Conservation (phyloP, 2,888 invertebrate genomes). For the Drosophila mulleri region DNA sequence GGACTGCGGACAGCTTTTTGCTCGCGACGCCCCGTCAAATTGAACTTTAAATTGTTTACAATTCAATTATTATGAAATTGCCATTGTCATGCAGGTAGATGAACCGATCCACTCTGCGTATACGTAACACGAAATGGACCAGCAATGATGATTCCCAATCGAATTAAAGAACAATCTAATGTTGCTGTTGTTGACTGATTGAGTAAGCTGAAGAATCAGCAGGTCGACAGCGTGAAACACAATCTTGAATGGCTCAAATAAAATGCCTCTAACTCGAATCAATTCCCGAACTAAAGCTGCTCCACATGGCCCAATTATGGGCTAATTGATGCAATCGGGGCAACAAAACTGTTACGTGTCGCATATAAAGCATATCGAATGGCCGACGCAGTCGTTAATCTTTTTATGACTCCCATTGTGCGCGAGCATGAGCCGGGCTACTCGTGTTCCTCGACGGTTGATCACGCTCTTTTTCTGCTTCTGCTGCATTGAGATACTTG, state of each 20-base stretch:
- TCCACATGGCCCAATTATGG: conserved; percentile 23
- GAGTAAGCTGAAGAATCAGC: too few relatives aligned
- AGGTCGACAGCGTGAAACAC: too few relatives aligned
- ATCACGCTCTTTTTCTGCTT: conserved; percentile 24
- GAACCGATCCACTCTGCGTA: neutral
- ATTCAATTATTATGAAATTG: neutral
- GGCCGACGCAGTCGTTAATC: conserved; percentile 56
- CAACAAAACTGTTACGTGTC: conserved; percentile 59
- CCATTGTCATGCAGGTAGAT: neutral
- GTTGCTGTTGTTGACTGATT: neutral
- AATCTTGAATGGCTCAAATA: too few relatives aligned
- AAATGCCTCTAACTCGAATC: neutral
- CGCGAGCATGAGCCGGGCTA: conserved; percentile 47
- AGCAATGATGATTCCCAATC: neutral
- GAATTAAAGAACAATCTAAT: neutral
- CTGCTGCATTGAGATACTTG: conserved; percentile 28
- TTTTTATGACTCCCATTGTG: conserved; percentile 55
- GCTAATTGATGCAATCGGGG: conserved; percentile 51
- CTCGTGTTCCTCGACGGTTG: conserved; percentile 38
- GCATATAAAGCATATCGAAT: conserved; percentile 50
- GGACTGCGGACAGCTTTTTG: neutral
- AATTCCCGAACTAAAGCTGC: conserved; percentile 4
- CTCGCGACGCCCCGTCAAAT: conserved; percentile 6
- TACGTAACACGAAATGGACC: neutral
- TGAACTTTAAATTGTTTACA: conserved; percentile 40